Evolutionary conservation across 2,113 vertebrate species (phyloP), one percentile per base, ranked within the genome.

Genomic region (Oplegnathus fasciatus): DNA sequence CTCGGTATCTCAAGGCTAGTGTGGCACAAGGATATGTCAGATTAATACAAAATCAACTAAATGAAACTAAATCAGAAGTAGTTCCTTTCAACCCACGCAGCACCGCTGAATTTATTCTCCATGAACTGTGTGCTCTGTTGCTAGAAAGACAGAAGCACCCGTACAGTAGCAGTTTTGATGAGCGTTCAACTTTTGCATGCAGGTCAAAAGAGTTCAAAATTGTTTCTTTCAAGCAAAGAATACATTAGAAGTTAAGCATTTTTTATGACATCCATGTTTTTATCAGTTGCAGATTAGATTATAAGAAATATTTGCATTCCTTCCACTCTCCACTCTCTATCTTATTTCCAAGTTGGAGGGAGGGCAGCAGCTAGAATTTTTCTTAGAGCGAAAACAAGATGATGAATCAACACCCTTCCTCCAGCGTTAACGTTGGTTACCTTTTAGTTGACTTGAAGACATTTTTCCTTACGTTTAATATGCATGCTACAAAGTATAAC

Each of bases 281-380:
- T 50, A 60, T 65, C 60, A 46, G 34, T 9, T 44, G 48, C 26
- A 73, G 48, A 55, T 55, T 15, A 64, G 73, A 75, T 73, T 18
- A 73, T 60, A 42, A 61, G 52, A 60, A 54, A 68, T 58, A 44
- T 79, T 67, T 58, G 40, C 17, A 78, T 66, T 50, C 60, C 50
- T 46, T 54, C 20, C 30, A 4, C 9, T 37, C 22, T n/a, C 20
- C 32, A 34, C 15, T 57, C 22, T 48, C 3, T 37, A 37, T 54
- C 22, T 80, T 62, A 14, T 85, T 75, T 75, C 15, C 9, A 61
- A 17, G 18, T 10, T 26, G 18, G 30, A 46, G 54, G 17, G 44
- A 57, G 32, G 22, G 22, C 54, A 48, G 28, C 18, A 20, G 50
- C 20, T 32, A 18, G 11, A 37, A 57, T 71, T 77, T n/a, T 44